Percentiles rank a stretch among this genome's conserved stretches.
Conservation (phyloP, 2,888 invertebrate genomes). For the Lasius fuliginosus region DNA sequence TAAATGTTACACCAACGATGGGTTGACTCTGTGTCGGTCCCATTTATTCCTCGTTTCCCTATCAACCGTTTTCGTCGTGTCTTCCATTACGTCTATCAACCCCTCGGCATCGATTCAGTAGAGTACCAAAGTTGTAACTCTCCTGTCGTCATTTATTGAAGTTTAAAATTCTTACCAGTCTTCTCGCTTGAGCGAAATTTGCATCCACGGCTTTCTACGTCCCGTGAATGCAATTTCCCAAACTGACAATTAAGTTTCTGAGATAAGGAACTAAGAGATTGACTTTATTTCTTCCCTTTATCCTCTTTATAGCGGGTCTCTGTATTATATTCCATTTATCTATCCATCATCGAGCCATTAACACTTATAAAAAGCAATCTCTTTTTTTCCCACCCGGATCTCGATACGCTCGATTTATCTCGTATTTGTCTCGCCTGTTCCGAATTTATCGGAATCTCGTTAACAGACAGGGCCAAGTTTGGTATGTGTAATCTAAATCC, state of each 20-base stretch:
- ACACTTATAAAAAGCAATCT: background rate
- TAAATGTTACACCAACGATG: constrained; percentile 44
- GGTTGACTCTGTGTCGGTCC: constrained; percentile 19
- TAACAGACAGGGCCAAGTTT: constrained; percentile 9
- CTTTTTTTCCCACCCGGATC: background rate
- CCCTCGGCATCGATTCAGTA: constrained; percentile 24
- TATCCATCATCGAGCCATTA: background rate
- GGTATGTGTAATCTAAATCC: background rate
- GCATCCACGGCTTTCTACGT: constrained; percentile 30
- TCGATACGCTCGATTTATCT: background rate
- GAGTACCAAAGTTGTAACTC: background rate
- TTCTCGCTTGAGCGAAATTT: constrained; percentile 56
- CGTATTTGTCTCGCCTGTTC: background rate
- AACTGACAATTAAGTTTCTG: background rate
- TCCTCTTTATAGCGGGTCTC: background rate
- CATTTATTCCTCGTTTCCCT: constrained; percentile 52
- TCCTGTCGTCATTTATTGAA: background rate
- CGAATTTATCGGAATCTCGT: constrained; percentile 29
- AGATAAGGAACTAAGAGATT: background rate
- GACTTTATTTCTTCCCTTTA: background rate
- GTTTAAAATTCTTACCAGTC: constrained; percentile 48
- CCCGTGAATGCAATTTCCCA: background rate
- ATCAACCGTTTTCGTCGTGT: background rate
- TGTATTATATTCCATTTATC: background rate
- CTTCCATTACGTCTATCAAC: constrained; percentile 35